phyloP scores from a whole-genome alignment of 2,797 vertebrate species.

The Gambusia yucatana region DNA sequence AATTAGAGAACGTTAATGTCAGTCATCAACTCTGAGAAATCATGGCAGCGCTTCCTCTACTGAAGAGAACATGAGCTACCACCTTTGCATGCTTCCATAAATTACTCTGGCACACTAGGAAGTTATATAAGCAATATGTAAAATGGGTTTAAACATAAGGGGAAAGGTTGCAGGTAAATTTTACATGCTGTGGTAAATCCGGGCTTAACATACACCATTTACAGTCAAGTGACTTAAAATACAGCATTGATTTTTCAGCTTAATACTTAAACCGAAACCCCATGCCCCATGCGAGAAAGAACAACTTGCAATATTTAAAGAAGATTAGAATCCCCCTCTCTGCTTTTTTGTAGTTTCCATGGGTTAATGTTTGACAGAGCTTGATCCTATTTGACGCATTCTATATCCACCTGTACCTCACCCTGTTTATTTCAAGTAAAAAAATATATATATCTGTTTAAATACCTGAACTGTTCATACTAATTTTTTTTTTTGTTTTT shows the following conservation, averaged over 20 bases:
- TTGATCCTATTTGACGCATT: constrained; percentile 25
- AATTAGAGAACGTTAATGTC: neutral
- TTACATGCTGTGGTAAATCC: neutral
- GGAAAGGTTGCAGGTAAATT: neutral
- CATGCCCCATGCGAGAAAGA: constrained; percentile 1
- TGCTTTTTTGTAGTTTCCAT: constrained; percentile 9
- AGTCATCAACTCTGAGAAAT: neutral
- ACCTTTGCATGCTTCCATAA: neutral
- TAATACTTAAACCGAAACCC: constrained; percentile 43
- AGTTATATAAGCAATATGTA: neutral
- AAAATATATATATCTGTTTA: neutral
- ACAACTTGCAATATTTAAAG: constrained; percentile 11
- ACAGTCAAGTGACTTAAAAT: neutral
- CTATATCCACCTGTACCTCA: neutral
- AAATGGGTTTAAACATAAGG: neutral
- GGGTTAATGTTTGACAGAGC: constrained; percentile 71
- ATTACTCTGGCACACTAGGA: neutral
- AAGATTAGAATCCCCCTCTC: constrained; percentile 19
- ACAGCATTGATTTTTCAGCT: neutral
- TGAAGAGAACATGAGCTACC: neutral
- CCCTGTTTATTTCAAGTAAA: neutral
- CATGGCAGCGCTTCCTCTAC: neutral
- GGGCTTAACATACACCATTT: neutral
- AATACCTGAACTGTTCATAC: neutral
- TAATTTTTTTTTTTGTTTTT: constrained; percentile 10